phyloP scores from a whole-genome alignment of 2,113 vertebrate genomes.

The Protobothrops flavoviridis region DNA sequence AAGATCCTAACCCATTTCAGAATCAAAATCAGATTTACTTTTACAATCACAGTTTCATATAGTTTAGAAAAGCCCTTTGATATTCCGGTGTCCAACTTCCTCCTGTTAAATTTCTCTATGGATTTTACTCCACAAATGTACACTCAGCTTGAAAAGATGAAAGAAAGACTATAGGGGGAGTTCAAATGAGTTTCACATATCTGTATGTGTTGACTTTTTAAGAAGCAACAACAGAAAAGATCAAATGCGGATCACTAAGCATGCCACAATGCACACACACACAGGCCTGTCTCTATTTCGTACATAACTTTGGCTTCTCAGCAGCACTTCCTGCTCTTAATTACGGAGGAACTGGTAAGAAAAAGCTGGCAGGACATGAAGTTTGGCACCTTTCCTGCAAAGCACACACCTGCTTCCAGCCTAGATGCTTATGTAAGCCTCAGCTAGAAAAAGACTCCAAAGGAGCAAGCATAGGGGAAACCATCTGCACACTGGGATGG shows the following conservation, averaged over 20 bases:
- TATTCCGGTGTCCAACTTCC: not conserved
- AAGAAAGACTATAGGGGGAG: not conserved
- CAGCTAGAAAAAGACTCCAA: conserved; percentile 51
- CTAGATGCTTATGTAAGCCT: not conserved
- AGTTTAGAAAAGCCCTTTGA: not conserved
- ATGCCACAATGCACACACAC: not conserved
- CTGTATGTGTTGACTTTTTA: not conserved
- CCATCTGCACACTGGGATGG: conserved; percentile 33
- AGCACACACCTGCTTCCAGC: conserved; percentile 47
- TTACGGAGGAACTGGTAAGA: conserved; percentile 14
- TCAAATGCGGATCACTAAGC: not conserved
- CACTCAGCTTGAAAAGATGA: not conserved
- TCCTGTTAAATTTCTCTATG: not conserved
- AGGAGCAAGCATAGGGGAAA: conserved; percentile 37
- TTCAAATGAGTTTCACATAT: not conserved
- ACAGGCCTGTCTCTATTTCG: not conserved
- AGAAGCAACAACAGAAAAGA: not conserved
- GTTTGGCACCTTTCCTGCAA: conserved; percentile 35
- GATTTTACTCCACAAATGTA: not conserved
- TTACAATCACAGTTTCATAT: not conserved
- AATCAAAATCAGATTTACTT: not conserved
- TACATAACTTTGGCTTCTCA: not conserved
- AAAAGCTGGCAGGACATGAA: conserved; percentile 34
- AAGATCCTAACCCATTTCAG: not conserved
- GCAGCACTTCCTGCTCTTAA: not conserved